These are phyloP conservation scores for Thecocarcelia acutangulata DNA, from an alignment of 2,888 invertebrate genomes.

Conservation along the genomic window DNA sequence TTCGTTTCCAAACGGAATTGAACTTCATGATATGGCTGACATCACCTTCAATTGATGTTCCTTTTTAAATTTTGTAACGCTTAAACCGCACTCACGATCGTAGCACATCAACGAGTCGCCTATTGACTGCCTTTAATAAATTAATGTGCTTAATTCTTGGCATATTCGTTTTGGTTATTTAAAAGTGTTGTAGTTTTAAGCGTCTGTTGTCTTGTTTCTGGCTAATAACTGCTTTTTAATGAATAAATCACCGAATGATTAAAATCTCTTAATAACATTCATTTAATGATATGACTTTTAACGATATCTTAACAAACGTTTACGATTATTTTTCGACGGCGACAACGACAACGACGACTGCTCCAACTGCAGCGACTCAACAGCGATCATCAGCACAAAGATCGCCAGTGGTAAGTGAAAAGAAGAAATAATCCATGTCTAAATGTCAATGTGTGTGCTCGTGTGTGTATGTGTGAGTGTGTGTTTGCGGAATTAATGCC, in stretches of 20 bases:
- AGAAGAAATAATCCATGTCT: background rate
- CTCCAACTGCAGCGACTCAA: background rate
- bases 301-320: slow-evolving; percentile 66
- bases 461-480: slow-evolving; percentile 6
- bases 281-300: slow-evolving; percentile 69
- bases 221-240: slow-evolving; percentile 81
- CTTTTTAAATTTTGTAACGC: too few species aligned
- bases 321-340: slow-evolving; percentile 48
- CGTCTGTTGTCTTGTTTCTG: slow-evolving; percentile 75
- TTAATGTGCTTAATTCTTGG: slow-evolving; percentile 50
- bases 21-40: too few species aligned
- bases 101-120: slow-evolving; percentile 31
- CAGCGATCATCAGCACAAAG: background rate
- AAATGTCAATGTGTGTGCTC: background rate
- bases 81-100: too few species aligned
- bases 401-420: background rate
- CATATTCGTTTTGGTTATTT: slow-evolving; percentile 61
- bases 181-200: slow-evolving; percentile 71
- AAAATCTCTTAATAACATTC: slow-evolving; percentile 81
- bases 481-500: slow-evolving; percentile 43
- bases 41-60: too few species aligned
- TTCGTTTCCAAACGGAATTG: too few species aligned
- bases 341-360: background rate
- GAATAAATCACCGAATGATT: slow-evolving; percentile 81
- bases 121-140: slow-evolving; percentile 14